These are phyloP conservation scores for Scaptomyza caliginosa DNA, from an alignment of 2,888 invertebrate genomes.

Conservation along the genomic window DNA sequence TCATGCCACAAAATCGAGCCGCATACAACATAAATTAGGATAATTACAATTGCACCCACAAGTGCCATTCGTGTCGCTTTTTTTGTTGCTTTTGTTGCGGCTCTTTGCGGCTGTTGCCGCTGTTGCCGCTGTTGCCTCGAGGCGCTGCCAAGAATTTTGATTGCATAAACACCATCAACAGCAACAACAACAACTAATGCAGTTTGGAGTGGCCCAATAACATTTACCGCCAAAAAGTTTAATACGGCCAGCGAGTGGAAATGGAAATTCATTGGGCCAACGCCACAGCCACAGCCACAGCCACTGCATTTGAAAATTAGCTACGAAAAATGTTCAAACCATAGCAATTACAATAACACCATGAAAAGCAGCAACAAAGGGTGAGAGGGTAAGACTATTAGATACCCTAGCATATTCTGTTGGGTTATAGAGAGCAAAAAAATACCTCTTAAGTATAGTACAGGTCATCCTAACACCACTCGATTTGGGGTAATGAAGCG, in stretches of 20 bases:
- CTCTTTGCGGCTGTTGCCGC: conserved; percentile 23
- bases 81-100: conserved; percentile 5
- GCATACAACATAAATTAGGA: conserved; percentile 75
- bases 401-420: not conserved
- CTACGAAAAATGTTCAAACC: conserved; percentile 40
- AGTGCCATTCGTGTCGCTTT: conserved; percentile 67
- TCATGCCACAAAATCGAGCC: conserved; percentile 24
- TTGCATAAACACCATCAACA: conserved; percentile 68
- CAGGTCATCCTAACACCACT: not conserved
- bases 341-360: conserved; percentile 62
- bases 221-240: conserved; percentile 46
- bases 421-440: too few species aligned
- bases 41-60: conserved; percentile 80
- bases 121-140: conserved; percentile 30
- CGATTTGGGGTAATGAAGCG: conserved; percentile 25
- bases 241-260: conserved; percentile 65
- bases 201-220: conserved; percentile 50
- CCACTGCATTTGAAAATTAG: conserved; percentile 65
- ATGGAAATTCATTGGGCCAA: conserved; percentile 60
- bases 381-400: not conserved
- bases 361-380: conserved; percentile 7
- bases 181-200: conserved; percentile 19
- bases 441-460: too few species aligned
- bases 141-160: conserved; percentile 71
- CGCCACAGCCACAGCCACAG: too few species aligned